Evolutionary conservation across 2,113 vertebrate genomes (phyloP).

Genomic region (Rhabdomys dilectus): DNA sequence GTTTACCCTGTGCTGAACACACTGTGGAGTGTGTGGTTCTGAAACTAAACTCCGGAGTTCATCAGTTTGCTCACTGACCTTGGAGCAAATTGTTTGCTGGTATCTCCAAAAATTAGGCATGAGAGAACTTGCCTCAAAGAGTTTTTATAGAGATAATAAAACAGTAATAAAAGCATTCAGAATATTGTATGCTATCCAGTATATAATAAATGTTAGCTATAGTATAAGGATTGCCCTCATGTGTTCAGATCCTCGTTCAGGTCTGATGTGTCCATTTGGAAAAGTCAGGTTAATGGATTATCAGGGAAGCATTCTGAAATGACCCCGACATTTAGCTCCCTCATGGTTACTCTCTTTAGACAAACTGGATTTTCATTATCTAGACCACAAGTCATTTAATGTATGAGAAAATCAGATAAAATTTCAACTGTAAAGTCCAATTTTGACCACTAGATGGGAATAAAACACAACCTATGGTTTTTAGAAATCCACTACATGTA

Average conservation of each 20-base stretch:
- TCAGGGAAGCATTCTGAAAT: neutral
- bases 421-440: constrained; percentile 10
- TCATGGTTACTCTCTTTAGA: neutral
- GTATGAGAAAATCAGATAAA: neutral
- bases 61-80: neutral
- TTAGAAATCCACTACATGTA: neutral
- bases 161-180: neutral
- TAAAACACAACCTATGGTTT: constrained; percentile 45
- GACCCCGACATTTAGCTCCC: neutral
- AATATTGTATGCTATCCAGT: neutral
- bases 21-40: neutral
- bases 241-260: neutral
- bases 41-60: neutral
- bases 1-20: neutral
- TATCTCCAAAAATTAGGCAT: constrained; percentile 10
- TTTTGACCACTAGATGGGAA: constrained; percentile 71
- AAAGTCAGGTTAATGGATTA: neutral
- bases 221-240: neutral
- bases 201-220: neutral
- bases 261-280: neutral
- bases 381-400: constrained; percentile 18
- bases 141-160: neutral
- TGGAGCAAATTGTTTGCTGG: neutral
- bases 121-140: neutral
- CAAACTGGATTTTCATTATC: neutral